Evolutionary conservation across 2,888 invertebrate species (phyloP).

Genomic region (Hetaerina titia): DNA sequence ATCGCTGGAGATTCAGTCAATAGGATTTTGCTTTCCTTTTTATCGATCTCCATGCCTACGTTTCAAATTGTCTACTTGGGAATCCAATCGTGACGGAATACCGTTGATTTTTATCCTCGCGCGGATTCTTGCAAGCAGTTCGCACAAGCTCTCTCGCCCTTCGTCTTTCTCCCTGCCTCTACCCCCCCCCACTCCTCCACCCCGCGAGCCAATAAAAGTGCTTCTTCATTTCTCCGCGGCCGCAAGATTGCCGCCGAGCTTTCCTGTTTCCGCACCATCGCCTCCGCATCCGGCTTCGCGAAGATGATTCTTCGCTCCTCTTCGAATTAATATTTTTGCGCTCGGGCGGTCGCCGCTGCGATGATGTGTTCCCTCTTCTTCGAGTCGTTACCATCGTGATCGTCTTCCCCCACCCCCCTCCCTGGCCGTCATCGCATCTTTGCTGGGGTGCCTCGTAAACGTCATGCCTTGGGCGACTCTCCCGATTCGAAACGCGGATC

Average conservation of each 20-base stretch:
- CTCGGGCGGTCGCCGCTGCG: neutral
- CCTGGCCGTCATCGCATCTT: neutral
- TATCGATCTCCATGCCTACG: neutral
- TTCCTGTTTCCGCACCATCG: conserved; percentile 10
- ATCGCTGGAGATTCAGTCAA: neutral
- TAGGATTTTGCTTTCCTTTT: neutral
- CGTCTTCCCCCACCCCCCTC: neutral
- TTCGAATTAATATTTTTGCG: neutral
- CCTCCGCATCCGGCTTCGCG: conserved; percentile 23
- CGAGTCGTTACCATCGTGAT: neutral
- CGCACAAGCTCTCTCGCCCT: neutral
- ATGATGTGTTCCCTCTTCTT: neutral
- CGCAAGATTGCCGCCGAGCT: neutral
- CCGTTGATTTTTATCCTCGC: neutral
- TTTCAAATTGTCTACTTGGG: neutral
- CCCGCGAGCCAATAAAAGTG: neutral
- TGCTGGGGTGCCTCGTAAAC: neutral
- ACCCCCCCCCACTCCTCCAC: neutral
- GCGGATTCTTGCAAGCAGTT: neutral
- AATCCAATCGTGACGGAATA: neutral
- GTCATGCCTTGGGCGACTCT: neutral
- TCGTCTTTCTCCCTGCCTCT: neutral
- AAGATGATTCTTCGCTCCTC: neutral
- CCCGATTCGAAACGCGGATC: neutral
- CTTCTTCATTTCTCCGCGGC: conserved; percentile 21